Percentiles rank a stretch among this genome's conserved stretches.
Conservation (phyloP, 2,113 vertebrate genomes). For the Clinocottus analis region DNA sequence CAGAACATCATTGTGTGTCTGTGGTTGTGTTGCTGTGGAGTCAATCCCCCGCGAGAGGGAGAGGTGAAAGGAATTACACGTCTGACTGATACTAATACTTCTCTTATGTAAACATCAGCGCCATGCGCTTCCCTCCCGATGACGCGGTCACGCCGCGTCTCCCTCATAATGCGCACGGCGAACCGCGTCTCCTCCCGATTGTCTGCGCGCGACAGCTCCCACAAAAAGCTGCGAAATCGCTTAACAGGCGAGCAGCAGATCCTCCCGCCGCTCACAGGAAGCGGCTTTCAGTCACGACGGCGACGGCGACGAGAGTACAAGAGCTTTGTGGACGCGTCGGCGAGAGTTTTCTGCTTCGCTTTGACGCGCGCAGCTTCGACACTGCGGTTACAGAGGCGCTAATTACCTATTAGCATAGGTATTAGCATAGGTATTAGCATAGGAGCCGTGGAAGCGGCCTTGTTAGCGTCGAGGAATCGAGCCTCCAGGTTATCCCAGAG, state of each 20-base stretch:
- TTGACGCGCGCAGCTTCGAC: too few relatives aligned
- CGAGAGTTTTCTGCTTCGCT: too few relatives aligned
- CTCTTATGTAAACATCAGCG: constrained; percentile 79
- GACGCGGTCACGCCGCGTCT: constrained; percentile 76
- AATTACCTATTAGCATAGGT: too few relatives aligned
- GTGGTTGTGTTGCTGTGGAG: too few relatives aligned
- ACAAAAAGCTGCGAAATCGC: constrained; percentile 75
- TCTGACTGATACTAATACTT: constrained; percentile 83
- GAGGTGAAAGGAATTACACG: constrained; percentile 79
- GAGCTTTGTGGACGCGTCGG: too few relatives aligned
- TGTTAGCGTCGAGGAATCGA: constrained; percentile 78
- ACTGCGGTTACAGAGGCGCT: too few relatives aligned
- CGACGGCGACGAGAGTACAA: too few relatives aligned
- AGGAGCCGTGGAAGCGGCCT: constrained; percentile 74
- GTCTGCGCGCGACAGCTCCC: constrained; percentile 72
- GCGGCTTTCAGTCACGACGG: too few relatives aligned
- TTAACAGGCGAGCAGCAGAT: constrained; percentile 58
- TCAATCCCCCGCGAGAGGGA: constrained; percentile 77
- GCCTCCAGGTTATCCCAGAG: constrained; percentile 71
- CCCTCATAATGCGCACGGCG: too few relatives aligned
- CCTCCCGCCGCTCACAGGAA: constrained; percentile 54
- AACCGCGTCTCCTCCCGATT: constrained; percentile 73
- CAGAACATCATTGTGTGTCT: constrained; percentile 78
- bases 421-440: constrained; percentile 79
- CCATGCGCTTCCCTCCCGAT: constrained; percentile 67